phyloP scores from a whole-genome alignment of 1,140 invertebrate species.

The Polypedilum pembai region DNA sequence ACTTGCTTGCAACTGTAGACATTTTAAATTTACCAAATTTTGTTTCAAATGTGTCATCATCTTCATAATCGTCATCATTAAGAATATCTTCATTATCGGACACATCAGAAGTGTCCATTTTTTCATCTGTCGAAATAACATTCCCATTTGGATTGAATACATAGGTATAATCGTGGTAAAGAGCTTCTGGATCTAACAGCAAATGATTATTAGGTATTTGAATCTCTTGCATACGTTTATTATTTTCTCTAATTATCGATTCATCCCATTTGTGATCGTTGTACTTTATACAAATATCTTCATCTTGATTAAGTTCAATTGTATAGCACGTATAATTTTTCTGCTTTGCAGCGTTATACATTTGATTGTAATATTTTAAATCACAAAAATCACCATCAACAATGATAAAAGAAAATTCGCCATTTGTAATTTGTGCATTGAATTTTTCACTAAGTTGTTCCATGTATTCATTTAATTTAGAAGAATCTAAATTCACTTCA shows the following conservation, averaged over 20 bases:
- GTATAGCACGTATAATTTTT: neutral
- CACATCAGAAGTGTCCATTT: neutral
- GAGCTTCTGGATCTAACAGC: neutral
- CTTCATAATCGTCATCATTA: neutral
- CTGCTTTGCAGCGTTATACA: neutral
- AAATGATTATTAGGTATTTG: neutral
- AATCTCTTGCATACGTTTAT: neutral
- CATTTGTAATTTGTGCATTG: neutral
- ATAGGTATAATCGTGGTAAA: neutral
- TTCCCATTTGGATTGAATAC: neutral
- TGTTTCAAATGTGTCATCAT: neutral
- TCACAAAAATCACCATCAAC: conserved; percentile 1
- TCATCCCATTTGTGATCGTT: neutral
- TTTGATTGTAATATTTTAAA: neutral
- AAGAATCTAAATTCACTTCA: conserved; percentile 32
- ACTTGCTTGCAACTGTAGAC: conserved; percentile 39
- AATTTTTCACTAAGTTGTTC: neutral
- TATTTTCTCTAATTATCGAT: neutral
- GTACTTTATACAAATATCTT: neutral
- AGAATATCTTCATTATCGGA: neutral
- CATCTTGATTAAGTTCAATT: conserved; percentile 24
- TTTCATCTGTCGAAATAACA: neutral
- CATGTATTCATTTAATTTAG: conserved; percentile 43
- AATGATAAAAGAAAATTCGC: neutral
- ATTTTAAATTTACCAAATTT: neutral